Evolutionary conservation across 2,113 vertebrate species (phyloP).

Genomic region (Nothocercus nigrocapillus): DNA sequence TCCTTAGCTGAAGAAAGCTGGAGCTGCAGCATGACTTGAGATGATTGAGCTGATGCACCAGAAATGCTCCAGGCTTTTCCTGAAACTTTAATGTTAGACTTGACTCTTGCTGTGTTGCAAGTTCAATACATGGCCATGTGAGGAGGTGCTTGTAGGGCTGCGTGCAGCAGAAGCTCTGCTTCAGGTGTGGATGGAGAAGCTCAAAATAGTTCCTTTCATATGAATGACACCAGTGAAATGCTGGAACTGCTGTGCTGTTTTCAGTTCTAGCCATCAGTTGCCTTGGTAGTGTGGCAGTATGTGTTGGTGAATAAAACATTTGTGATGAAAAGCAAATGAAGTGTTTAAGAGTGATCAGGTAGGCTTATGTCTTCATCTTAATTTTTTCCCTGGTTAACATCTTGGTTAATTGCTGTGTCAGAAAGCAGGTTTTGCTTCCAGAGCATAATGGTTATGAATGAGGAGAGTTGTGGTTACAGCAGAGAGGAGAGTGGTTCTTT

Average conservation of each 20-base stretch:
- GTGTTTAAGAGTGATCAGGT: not conserved
- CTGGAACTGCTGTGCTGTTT: not conserved
- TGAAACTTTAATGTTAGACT: not conserved
- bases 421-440: not conserved
- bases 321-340: not conserved
- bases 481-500: not conserved
- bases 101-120: not conserved
- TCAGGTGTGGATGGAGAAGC: not conserved
- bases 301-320: not conserved
- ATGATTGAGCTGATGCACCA: not conserved
- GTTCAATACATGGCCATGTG: not conserved
- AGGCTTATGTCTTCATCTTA: not conserved
- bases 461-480: not conserved
- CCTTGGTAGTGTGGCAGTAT: not conserved
- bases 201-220: not conserved
- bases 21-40: not conserved
- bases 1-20: conserved; percentile 17
- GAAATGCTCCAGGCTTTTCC: not conserved
- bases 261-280: not conserved
- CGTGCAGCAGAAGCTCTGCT: not conserved
- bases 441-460: not conserved
- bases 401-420: not conserved
- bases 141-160: not conserved
- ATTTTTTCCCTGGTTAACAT: not conserved
- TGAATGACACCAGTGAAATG: not conserved